Evolutionary conservation across 2,888 invertebrate species (phyloP).

Genomic region (Polymixis lichenea): DNA sequence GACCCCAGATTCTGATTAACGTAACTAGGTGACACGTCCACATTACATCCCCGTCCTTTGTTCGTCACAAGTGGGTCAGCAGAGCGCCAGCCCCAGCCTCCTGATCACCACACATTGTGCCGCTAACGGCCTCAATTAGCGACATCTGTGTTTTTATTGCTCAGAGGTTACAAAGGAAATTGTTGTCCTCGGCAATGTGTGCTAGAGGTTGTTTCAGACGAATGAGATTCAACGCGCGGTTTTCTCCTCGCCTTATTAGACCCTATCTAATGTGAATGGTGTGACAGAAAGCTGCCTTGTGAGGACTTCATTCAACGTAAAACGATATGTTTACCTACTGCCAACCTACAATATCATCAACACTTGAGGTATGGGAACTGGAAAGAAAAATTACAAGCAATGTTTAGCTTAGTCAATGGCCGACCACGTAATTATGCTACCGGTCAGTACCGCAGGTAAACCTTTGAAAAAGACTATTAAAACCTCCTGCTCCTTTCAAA

Average conservation of each 20-base stretch:
- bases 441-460: too few relatives aligned
- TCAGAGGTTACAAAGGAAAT: conserved; percentile 60
- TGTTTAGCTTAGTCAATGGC: background rate
- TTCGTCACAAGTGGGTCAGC: conserved; percentile 55
- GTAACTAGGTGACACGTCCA: conserved; percentile 34
- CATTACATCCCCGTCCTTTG: conserved; percentile 46
- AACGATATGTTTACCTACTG: background rate
- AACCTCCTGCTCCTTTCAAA: too few relatives aligned
- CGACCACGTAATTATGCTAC: background rate
- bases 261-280: background rate
- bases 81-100: conserved; percentile 21
- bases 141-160: conserved; percentile 70
- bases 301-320: too few relatives aligned
- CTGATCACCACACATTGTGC: conserved; percentile 52
- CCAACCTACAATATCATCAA: background rate
- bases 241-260: background rate
- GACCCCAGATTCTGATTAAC: conserved; percentile 46
- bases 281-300: too few relatives aligned
- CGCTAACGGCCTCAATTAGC: conserved; percentile 61
- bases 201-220: conserved; percentile 28
- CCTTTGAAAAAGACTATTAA: background rate
- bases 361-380: background rate
- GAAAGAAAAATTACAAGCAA: background rate
- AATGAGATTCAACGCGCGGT: background rate
- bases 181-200: conserved; percentile 38